Evolutionary conservation across 2,888 invertebrate species (phyloP), one percentile per base, ranked within the genome.

Genomic region (Thymelicus lineola): DNA sequence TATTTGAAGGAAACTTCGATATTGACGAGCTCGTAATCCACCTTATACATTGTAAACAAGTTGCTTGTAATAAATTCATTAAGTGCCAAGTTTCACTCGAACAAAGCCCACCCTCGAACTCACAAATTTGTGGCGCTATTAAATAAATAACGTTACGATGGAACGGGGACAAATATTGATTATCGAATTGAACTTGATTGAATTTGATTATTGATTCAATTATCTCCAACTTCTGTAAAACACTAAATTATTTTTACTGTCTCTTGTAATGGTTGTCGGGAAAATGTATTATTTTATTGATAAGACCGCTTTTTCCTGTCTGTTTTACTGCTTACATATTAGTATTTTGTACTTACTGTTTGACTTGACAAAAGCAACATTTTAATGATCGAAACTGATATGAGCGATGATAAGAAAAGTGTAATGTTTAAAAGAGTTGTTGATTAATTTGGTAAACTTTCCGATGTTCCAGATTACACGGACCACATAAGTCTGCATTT

Each of bases 1-100:
- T 66, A 66, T 66, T 61, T 42, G 42, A n/a, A 28, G 60, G 10
- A 28, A 45, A 45, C 28, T 28, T 46, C 20, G 59, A 48, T 35
- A 53, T 53, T 60, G 67, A 60, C 50, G 60, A 59, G 50, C 17
- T 28, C 48, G 28, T 60, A 66, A 66, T 58, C 50, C 60, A 58
- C 42, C 53, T 42, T 50, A 42, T 53, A 36, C 36, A 57, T 57
- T 57, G 66, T 60, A 60, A 53, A 53, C 61, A 55, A 60, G 53
- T 20, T 36, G 48, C 6, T 7, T 57, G 48, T 60, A 60, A 50
- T 50, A 48, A 66, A 60, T 53, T 61, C 67, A 53, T 45, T 50
- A 53, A 60, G 60, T 67, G 55, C 7, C 20, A 55, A 67, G 53
- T 55, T 55, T 15, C 53, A 61, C 42, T 67, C 59, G 12, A n/a